A percentile compares a stretch with the other conserved stretches of the same genome.
phyloP scores from a whole-genome alignment of 2,888 invertebrate genomes.

The Coenonympha arcania region DNA sequence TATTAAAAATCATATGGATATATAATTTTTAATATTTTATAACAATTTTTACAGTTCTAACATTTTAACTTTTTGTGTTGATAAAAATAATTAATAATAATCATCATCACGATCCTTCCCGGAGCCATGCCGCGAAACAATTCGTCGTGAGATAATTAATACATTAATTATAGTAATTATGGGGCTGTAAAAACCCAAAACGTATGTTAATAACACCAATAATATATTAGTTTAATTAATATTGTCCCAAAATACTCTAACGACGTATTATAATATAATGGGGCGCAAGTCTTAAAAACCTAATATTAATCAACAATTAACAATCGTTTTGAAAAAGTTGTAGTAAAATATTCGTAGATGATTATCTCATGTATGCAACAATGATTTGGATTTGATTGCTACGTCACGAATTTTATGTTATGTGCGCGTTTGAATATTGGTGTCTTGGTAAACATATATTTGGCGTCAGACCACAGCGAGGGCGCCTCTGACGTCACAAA shows the following conservation, averaged over 20 bases:
- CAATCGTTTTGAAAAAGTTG: constrained; percentile 37
- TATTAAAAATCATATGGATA: constrained; percentile 38
- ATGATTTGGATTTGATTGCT: background rate
- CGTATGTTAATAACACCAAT: constrained; percentile 43
- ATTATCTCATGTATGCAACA: constrained; percentile 10
- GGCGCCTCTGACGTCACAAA: no score
- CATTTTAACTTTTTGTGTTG: constrained; percentile 32
- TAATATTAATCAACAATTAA: constrained; percentile 59
- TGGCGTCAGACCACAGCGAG: no score
- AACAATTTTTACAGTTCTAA: constrained; percentile 40
- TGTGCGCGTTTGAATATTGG: no score
- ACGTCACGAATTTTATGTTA: background rate
- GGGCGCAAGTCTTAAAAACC: constrained; percentile 64
- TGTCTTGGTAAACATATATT: no score
- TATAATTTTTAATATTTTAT: constrained; percentile 36
- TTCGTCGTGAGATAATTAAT: constrained; percentile 29
- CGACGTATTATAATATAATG: constrained; percentile 30
- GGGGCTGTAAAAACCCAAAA: constrained; percentile 64
- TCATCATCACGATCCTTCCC: constrained; percentile 16
- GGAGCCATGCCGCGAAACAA: constrained; percentile 39
- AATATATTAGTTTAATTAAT: constrained; percentile 48
- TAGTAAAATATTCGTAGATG: constrained; percentile 20
- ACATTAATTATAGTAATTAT: constrained; percentile 40
- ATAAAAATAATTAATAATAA: constrained; percentile 18
- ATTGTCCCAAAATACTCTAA: constrained; percentile 61